These are phyloP conservation scores for Ips nitidus DNA, from an alignment of 1,140 invertebrate species.

Conservation along the genomic window DNA sequence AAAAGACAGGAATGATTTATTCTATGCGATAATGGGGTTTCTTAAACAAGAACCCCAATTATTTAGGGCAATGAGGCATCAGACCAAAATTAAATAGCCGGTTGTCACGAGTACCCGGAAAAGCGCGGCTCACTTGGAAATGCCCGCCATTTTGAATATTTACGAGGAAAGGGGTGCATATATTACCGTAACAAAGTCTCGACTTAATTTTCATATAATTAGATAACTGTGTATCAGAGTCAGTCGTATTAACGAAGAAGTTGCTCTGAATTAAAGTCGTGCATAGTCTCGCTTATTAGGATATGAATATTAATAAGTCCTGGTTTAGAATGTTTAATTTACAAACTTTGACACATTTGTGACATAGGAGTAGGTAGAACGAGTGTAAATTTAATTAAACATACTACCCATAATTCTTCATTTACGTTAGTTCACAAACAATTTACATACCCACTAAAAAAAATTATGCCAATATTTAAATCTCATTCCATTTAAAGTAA, in stretches of 20 bases:
- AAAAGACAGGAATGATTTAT: slow-evolving; percentile 5
- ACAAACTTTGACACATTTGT: too few species aligned
- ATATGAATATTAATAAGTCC: too few species aligned
- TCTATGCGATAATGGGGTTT: slow-evolving; percentile 12
- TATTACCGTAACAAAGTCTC: slow-evolving; percentile 14
- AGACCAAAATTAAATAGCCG: slow-evolving; percentile 15
- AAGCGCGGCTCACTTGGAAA: slow-evolving; percentile 16
- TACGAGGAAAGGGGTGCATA: slow-evolving; percentile 15
- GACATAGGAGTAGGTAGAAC: too few species aligned
- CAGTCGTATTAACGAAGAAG: not conserved
- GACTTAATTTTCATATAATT: slow-evolving; percentile 15
- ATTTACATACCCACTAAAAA: too few species aligned
- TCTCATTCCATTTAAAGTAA: too few species aligned
- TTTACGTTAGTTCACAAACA: too few species aligned
- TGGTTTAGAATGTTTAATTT: too few species aligned
- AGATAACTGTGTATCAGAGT: slow-evolving; percentile 2
- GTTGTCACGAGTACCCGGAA: slow-evolving; percentile 21
- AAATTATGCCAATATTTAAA: too few species aligned
- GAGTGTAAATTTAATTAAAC: too few species aligned
- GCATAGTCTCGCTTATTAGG: too few species aligned
- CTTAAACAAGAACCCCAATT: slow-evolving; percentile 17
- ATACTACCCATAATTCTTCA: too few species aligned
- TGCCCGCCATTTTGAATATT: slow-evolving; percentile 20
- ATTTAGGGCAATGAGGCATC: slow-evolving; percentile 22
- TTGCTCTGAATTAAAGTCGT: too few species aligned